Percentiles rank a stretch among this genome's conserved stretches.
phyloP scores from a whole-genome alignment of 2,888 invertebrate species.

The Acronicta psi region DNA sequence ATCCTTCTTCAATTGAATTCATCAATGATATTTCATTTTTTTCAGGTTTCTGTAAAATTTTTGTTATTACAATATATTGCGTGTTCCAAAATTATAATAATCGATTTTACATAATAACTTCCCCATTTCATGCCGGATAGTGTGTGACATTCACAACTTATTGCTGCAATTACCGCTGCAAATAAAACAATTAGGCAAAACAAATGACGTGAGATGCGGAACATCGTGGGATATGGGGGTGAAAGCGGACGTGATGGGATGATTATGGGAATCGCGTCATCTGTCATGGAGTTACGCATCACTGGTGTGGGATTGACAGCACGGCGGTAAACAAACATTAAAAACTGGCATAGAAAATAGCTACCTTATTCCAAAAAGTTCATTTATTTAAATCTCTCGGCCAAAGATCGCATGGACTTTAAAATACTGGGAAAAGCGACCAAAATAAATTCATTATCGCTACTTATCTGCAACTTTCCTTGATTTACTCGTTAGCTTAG shows the following conservation, averaged over 20 bases:
- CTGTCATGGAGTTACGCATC: constrained; percentile 74
- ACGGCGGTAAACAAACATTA: constrained; percentile 25
- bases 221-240: constrained; percentile 76
- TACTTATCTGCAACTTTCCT: too few species aligned
- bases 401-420: too few species aligned
- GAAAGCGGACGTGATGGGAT: constrained; percentile 56
- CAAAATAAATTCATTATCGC: too few species aligned
- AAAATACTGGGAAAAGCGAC: too few species aligned
- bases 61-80: too few species aligned
- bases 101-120: neutral
- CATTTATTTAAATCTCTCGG: too few species aligned
- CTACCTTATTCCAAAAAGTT: too few species aligned
- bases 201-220: constrained; percentile 72
- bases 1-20: too few species aligned
- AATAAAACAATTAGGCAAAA: constrained; percentile 81
- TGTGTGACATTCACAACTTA: constrained; percentile 65
- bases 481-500: too few species aligned
- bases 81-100: too few species aligned
- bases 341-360: neutral
- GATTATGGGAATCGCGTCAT: constrained; percentile 85
- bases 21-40: too few species aligned
- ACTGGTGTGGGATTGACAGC: constrained; percentile 71
- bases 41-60: too few species aligned
- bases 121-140: constrained; percentile 63
- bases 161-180: constrained; percentile 71